These are phyloP conservation scores for Mesopsocus fuscifrons DNA, from an alignment of 2,888 invertebrate genomes.

Conservation along the genomic window DNA sequence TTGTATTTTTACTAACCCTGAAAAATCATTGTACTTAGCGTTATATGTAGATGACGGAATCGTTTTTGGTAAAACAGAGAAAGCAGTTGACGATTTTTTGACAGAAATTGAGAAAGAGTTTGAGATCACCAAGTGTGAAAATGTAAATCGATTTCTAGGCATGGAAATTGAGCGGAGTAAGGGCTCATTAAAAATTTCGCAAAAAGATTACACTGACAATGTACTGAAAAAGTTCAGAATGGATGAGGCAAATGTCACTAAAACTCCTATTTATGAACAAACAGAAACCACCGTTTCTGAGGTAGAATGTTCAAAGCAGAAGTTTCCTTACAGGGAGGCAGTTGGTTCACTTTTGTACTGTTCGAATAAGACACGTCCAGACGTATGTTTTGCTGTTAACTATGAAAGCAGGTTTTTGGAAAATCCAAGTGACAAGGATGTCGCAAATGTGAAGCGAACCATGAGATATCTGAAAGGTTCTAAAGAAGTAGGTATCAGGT, in stretches of 20 bases:
- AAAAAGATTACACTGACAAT: constrained; percentile 12
- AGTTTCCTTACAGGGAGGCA: constrained; percentile 16
- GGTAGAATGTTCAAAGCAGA: no score
- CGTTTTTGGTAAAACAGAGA: not conserved
- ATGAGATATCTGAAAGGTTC: constrained; percentile 12
- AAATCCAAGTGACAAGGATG: constrained; percentile 14
- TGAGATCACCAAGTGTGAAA: not conserved
- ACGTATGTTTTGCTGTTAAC: constrained; percentile 13
- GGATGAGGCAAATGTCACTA: not conserved
- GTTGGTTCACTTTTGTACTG: constrained; percentile 16
- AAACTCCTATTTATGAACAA: not conserved
- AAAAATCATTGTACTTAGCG: constrained; percentile 7
- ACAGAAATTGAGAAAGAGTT: not conserved
- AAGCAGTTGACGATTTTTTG: not conserved
- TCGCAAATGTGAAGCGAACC: constrained; percentile 12
- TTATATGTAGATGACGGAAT: constrained; percentile 14
- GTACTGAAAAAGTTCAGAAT: not conserved
- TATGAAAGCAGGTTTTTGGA: constrained; percentile 15
- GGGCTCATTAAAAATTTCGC: constrained; percentile 14
- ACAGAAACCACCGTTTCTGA: no score
- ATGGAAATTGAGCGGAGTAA: not conserved
- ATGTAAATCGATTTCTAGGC: not conserved
- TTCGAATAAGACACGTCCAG: constrained; percentile 14
- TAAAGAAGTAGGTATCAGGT: no score
- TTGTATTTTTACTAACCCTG: constrained; percentile 13